Conservation (phyloP, 2,888 invertebrate species). For the Stegophylla sp. region DNA sequence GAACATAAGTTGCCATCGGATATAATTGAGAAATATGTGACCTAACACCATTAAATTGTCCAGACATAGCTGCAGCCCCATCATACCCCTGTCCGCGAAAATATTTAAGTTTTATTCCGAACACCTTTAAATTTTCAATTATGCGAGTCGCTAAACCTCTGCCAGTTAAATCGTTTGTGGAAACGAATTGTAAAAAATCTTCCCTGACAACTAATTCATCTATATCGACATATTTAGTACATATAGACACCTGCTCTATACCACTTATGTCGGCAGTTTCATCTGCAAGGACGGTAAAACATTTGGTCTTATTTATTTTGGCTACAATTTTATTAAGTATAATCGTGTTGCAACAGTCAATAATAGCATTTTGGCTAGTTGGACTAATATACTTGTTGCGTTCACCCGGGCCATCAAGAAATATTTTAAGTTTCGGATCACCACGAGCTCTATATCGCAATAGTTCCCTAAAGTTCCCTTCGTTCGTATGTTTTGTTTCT, state of each 20-base stretch:
- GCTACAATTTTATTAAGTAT: conserved; percentile 5
- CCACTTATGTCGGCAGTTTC: not conserved
- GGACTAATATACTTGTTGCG: not conserved
- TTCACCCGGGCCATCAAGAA: not conserved
- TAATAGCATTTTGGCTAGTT: not conserved
- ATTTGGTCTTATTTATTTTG: not conserved
- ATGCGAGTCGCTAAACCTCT: not conserved
- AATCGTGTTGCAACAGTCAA: not conserved
- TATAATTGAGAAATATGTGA: conserved; percentile 19
- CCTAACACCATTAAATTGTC: conserved; percentile 9
- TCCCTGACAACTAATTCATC: too few species aligned
- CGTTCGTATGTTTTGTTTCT: not conserved
- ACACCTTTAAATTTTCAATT: conserved; percentile 6
- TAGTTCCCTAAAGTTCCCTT: conserved; percentile 3
- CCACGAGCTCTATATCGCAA: not conserved
- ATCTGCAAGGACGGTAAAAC: not conserved
- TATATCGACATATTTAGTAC: not conserved
- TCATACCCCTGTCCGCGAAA: conserved; percentile 19
- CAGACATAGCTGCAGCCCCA: conserved; percentile 14
- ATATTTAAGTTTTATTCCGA: conserved; percentile 15
- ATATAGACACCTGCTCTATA: not conserved
- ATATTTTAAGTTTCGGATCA: not conserved
- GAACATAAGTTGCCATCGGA: conserved; percentile 25
- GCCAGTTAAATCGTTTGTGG: too few species aligned
- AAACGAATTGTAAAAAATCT: too few species aligned